Evolutionary conservation across 2,113 vertebrate genomes (phyloP).

Genomic region (Octodon degus): DNA sequence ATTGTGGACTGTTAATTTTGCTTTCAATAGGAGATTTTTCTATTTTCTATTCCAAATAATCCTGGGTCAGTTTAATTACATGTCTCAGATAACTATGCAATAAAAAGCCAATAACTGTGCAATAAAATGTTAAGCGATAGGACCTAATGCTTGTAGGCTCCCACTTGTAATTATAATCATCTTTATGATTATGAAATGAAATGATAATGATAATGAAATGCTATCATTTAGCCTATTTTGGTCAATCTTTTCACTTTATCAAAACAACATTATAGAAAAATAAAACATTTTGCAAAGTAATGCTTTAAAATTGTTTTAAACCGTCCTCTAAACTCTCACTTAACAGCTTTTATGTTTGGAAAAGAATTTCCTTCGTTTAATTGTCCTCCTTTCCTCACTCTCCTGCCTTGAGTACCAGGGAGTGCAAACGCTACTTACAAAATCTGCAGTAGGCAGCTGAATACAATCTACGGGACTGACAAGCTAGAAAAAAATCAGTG

Average conservation of each 20-base stretch:
- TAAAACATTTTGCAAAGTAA: constrained; percentile 27
- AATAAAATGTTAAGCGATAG: constrained; percentile 22
- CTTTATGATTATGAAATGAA: background rate
- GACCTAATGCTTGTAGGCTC: constrained; percentile 14
- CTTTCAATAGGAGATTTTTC: background rate
- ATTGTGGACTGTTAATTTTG: background rate
- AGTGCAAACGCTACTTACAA: background rate
- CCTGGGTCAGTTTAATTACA: constrained; percentile 29
- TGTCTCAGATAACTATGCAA: constrained; percentile 10
- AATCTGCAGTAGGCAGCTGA: background rate
- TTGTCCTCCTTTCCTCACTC: background rate
- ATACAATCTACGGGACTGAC: background rate
- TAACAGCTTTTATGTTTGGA: constrained; percentile 38
- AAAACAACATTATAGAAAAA: constrained; percentile 16
- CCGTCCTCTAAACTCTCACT: background rate
- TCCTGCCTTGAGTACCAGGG: background rate
- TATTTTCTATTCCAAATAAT: constrained; percentile 41
- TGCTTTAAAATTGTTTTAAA: constrained; percentile 6
- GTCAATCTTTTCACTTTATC: constrained; percentile 36
- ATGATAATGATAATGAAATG: background rate
- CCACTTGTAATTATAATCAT: constrained; percentile 45
- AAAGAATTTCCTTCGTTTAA: constrained; percentile 42
- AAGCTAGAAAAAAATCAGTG: constrained; percentile 39
- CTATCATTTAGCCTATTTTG: constrained; percentile 46
- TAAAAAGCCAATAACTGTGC: constrained; percentile 5